Percentiles rank a stretch among this genome's conserved stretches.
These are phyloP conservation scores for Phalangium opilio DNA, from an alignment of 2,888 invertebrate genomes.

Conservation along the genomic window DNA sequence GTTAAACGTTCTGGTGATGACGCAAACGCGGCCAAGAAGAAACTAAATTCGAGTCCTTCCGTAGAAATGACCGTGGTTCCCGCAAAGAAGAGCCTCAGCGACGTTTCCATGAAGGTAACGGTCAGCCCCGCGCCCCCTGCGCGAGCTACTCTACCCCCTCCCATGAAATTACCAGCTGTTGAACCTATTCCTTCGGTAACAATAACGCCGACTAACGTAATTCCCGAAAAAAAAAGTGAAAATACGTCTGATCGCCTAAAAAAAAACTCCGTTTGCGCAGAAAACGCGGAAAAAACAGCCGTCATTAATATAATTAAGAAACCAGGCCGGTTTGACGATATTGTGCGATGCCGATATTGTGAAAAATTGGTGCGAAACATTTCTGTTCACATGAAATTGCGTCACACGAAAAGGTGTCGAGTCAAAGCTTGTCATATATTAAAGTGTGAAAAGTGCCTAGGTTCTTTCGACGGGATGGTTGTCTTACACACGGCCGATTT, in stretches of 20 bases:
- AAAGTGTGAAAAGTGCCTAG: constrained; percentile 21
- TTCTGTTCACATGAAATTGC: constrained; percentile 16
- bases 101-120: background rate
- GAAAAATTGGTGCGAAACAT: constrained; percentile 13
- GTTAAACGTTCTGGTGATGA: constrained; percentile 17
- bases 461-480: constrained; percentile 18
- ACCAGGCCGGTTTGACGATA: background rate
- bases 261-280: background rate
- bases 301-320: no score
- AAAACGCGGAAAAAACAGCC: constrained; percentile 3
- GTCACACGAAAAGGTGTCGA: constrained; percentile 18
- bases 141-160: background rate
- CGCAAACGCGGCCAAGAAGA: background rate
- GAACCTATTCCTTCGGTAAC: no score
- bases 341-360: constrained; percentile 14
- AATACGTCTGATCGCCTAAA: background rate
- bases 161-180: background rate
- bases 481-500: constrained; percentile 19
- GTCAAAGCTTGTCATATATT: constrained; percentile 21
- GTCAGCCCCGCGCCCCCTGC: background rate
- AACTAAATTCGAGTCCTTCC: background rate
- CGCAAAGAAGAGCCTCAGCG: background rate
- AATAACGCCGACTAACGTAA: no score
- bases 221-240: background rate
- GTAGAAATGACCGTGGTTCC: background rate